phyloP scores from a whole-genome alignment of 2,113 vertebrate species.

The Mus musculus region DNA sequence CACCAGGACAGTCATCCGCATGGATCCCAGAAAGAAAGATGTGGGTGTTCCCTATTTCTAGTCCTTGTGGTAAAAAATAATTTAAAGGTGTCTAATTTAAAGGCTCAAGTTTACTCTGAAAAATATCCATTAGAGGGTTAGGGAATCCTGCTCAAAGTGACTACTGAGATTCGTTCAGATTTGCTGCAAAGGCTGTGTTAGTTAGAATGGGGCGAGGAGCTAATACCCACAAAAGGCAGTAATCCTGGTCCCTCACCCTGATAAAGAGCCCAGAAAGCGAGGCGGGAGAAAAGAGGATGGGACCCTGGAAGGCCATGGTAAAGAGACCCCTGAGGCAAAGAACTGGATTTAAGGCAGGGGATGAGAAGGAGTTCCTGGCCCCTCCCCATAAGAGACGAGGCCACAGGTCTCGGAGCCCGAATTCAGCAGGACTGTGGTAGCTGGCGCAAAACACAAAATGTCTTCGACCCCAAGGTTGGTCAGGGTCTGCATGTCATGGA shows the following conservation, averaged over 20 bases:
- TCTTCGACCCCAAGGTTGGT: not conserved
- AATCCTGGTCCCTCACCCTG: constrained; percentile 35
- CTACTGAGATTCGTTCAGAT: not conserved
- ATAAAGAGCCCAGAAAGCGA: constrained; percentile 58
- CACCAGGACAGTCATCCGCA: not conserved
- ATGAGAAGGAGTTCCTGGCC: constrained; percentile 45
- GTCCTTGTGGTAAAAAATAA: constrained; percentile 37
- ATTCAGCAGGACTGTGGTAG: not conserved
- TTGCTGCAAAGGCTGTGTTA: constrained; percentile 23
- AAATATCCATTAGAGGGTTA: constrained; percentile 21
- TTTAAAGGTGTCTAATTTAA: constrained; percentile 13
- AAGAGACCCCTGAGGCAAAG: constrained; percentile 79
- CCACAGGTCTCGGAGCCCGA: constrained; percentile 34
- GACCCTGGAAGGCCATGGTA: constrained; percentile 68
- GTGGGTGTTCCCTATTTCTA: not conserved
- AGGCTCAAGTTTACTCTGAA: constrained; percentile 50
- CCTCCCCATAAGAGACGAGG: constrained; percentile 51
- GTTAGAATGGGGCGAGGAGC: constrained; percentile 6
- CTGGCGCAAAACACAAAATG: constrained; percentile 22
- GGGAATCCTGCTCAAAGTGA: constrained; percentile 41
- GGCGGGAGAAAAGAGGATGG: constrained; percentile 25
- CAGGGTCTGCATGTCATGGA: not conserved
- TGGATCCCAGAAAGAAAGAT: not conserved
- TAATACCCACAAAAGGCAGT: constrained; percentile 52
- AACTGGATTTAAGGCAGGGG: constrained; percentile 79